Evolutionary conservation across 2,797 vertebrate genomes (phyloP), one percentile per base, ranked within the genome.

Genomic region (Pseudocheirus occidentalis): DNA sequence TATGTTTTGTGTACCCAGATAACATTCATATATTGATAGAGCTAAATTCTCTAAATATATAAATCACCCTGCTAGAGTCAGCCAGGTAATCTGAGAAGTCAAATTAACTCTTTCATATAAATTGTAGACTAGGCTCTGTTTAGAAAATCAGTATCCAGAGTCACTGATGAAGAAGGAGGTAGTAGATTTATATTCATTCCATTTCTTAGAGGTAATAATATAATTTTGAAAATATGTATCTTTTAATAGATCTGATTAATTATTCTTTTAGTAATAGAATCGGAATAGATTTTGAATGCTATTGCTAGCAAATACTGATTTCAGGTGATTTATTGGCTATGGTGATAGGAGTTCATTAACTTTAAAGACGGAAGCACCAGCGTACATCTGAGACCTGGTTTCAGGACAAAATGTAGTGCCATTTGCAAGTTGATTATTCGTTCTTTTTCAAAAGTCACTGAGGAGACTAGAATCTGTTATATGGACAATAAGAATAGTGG

Each of bases 1-100:
- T 96, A 95, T 81, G 94, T 62, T 94, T 94, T 97, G 91, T 96
- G 92, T 96, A 46, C 58, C 94, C 93, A 97, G 94, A 92, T 95
- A 97, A 92, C 93, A 97, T 96, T 97, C 95, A 96, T 91, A 92
- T 94, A 95, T 97, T 97, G 95, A 97, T 94, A 95, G 95, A 97
- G 91, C 89, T 54, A 31, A 90, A 94, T 54, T 94, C 81, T 96
- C 93, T 90, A 90, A 92, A 92, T 90, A 90, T 18, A 95, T 90
- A 95, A 93, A 87, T 40, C 92, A n/a, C 52, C 92, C 92, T 90
- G 28, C 87, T 73, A n/a, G 31, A 91, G 34, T 87, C 57, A 91
- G 93, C 40, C 62, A 2, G 1, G 13, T 90, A 29, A 66, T 95
- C 94, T 56, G 16, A 16, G 53, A 91, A 94, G 95, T 87, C 57